phyloP scores from a whole-genome alignment of 2,888 invertebrate genomes.

The Drosophila koepferae region DNA sequence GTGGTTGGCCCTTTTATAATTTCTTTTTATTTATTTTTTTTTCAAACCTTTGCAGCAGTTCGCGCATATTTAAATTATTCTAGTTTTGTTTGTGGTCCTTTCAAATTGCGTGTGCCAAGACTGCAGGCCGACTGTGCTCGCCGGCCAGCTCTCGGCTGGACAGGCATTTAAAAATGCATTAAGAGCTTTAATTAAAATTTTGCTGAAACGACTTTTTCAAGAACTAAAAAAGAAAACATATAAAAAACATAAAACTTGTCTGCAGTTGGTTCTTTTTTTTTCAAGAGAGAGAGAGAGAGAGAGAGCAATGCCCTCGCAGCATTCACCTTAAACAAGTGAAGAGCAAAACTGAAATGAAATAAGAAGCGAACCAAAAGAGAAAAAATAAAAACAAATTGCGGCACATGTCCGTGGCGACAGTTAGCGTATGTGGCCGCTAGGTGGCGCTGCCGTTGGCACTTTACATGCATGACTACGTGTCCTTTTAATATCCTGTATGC shows the following conservation, averaged over 20 bases:
- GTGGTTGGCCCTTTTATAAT: conserved; percentile 10
- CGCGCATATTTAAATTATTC: conserved; percentile 50
- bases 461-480: conserved; percentile 75
- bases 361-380: conserved; percentile 15
- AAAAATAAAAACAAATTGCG: conserved; percentile 12
- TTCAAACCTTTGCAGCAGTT: conserved; percentile 16
- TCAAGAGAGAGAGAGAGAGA: not conserved
- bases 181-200: conserved; percentile 70
- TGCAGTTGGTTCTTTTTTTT: conserved; percentile 8
- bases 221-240: not conserved
- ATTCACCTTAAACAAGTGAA: conserved; percentile 30
- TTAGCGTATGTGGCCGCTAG: conserved; percentile 59
- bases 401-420: conserved; percentile 50
- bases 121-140: not conserved
- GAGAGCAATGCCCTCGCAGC: conserved; percentile 46
- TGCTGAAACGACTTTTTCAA: conserved; percentile 14
- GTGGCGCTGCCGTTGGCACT: conserved; percentile 51
- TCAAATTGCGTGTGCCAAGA: conserved; percentile 11
- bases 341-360: not conserved
- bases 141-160: conserved; percentile 23
- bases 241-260: conserved; percentile 17
- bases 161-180: conserved; percentile 72
- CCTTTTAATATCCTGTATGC: conserved; percentile 77
- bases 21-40: not conserved
- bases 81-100: conserved; percentile 35